Evolutionary conservation across 2,888 invertebrate species (phyloP).

Genomic region (Nomada flava): DNA sequence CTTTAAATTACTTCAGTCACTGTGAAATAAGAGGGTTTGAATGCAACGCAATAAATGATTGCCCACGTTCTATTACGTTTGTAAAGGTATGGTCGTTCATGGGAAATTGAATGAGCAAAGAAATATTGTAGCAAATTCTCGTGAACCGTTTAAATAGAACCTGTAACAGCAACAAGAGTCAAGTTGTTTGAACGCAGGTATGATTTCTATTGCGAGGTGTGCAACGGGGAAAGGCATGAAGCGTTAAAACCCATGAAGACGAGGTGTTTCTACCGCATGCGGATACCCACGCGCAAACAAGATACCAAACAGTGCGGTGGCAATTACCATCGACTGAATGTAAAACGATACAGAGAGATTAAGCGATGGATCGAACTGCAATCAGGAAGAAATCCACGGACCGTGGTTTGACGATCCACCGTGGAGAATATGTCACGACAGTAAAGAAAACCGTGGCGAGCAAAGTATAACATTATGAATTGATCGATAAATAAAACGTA

Average conservation of each 20-base stretch:
- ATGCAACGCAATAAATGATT: too few relatives aligned
- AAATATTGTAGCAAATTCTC: background rate
- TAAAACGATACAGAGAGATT: constrained; percentile 57
- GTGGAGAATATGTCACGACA: background rate
- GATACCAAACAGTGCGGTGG: constrained; percentile 34
- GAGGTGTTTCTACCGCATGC: background rate
- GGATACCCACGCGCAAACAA: background rate
- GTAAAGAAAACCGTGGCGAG: background rate
- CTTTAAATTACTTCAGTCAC: too few relatives aligned
- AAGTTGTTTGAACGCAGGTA: constrained; percentile 25
- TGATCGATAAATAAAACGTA: background rate
- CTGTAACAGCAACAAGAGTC: constrained; percentile 21
- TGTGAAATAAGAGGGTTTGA: too few relatives aligned
- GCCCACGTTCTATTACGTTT: too few relatives aligned
- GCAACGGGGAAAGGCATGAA: constrained; percentile 55
- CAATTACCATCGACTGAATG: constrained; percentile 50
- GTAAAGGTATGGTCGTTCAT: background rate
- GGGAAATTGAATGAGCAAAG: background rate
- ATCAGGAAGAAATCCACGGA: constrained; percentile 6
- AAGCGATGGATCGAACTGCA: constrained; percentile 31
- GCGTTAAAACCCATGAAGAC: constrained; percentile 55
- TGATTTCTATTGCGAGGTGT: constrained; percentile 32
- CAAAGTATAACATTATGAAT: background rate
- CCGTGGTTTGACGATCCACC: background rate
- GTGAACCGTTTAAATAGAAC: background rate